Evolutionary conservation across 2,113 vertebrate species (phyloP).

Genomic region (Perca schrenkii): DNA sequence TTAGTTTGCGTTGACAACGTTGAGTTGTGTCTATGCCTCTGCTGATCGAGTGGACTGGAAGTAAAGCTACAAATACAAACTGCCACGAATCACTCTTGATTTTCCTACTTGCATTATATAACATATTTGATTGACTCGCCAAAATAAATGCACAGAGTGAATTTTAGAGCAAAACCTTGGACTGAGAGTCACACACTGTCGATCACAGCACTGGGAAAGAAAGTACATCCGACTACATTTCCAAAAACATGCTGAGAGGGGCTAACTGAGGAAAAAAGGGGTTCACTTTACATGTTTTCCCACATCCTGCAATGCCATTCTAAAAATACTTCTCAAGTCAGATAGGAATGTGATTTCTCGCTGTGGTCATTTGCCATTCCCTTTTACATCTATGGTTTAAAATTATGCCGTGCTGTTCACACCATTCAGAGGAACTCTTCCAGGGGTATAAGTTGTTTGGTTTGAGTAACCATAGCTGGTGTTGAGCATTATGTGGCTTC

Average conservation of each 20-base stretch:
- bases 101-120: conserved; percentile 6
- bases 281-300: not conserved
- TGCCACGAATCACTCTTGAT: not conserved
- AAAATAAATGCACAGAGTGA: not conserved
- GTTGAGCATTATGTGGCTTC: conserved; percentile 34
- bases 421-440: conserved; percentile 14
- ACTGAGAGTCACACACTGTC: not conserved
- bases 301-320: conserved; percentile 14
- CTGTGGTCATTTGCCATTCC: not conserved
- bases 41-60: not conserved
- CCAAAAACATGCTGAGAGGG: conserved; percentile 3
- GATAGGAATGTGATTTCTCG: not conserved
- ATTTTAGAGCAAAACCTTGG: not conserved
- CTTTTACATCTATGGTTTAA: not conserved
- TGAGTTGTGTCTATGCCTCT: not conserved
- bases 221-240: not conserved
- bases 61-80: not conserved
- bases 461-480: conserved; percentile 41
- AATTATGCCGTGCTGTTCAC: conserved; percentile 23
- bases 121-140: not conserved
- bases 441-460: conserved; percentile 12
- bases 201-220: not conserved
- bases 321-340: conserved; percentile 11
- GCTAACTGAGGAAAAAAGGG: not conserved
- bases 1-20: not conserved